Evolutionary conservation across 1,140 invertebrate genomes (phyloP).

Genomic region (Pogonus chalceus): DNA sequence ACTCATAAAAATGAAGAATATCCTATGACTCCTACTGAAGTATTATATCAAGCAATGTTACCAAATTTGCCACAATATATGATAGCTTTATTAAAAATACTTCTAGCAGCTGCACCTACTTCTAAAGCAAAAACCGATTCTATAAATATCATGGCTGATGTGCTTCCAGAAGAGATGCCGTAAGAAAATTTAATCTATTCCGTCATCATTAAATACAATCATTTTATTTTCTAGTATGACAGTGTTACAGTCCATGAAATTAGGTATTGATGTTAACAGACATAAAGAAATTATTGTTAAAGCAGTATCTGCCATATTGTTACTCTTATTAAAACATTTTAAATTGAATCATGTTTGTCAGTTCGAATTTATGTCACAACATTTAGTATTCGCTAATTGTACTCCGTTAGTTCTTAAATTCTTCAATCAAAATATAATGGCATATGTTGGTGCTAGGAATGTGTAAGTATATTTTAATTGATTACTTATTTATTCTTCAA

Average conservation of each 20-base stretch:
- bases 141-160: conserved; percentile 96
- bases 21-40: conserved; percentile 70
- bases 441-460: conserved; percentile 92
- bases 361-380: conserved; percentile 99
- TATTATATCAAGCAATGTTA: conserved; percentile 83
- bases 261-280: conserved; percentile 93
- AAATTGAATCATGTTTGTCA: conserved; percentile 99
- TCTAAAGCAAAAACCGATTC: conserved; percentile 97
- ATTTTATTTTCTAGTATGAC: conserved; percentile 58
- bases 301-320: conserved; percentile 87
- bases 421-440: conserved; percentile 96
- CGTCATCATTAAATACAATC: conserved; percentile 7
- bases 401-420: conserved; percentile 98
- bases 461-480: conserved; percentile 44
- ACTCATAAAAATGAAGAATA: conserved; percentile 66
- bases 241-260: conserved; percentile 91
- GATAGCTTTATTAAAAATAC: conserved; percentile 93
- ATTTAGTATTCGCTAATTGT: conserved; percentile 98
- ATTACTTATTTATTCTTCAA: neutral
- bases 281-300: conserved; percentile 99
- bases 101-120: conserved; percentile 93
- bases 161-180: conserved; percentile 94
- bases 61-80: conserved; percentile 92
- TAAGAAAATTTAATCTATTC: conserved; percentile 33
- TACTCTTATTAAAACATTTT: conserved; percentile 93